Percentiles rank a stretch among this genome's conserved stretches.
phyloP scores from a whole-genome alignment of 2,888 invertebrate genomes.

The Callosobruchus maculatus region DNA sequence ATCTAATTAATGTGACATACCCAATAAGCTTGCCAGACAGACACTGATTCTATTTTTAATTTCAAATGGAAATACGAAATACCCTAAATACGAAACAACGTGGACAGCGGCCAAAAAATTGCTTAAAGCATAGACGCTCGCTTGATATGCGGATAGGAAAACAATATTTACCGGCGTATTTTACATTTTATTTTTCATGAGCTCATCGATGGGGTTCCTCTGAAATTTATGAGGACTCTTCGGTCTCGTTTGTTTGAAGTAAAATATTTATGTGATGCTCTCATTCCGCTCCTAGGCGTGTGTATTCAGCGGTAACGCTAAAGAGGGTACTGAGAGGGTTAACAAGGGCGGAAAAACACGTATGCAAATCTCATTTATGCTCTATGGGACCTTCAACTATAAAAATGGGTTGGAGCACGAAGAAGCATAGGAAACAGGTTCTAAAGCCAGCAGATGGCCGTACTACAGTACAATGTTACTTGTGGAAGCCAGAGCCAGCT shows the following conservation, averaged over 20 bases:
- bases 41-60: slow-evolving; percentile 23
- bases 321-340: not conserved
- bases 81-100: slow-evolving; percentile 16
- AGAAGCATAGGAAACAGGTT: too few species aligned
- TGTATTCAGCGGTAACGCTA: not conserved
- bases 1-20: not conserved
- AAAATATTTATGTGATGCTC: not conserved
- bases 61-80: slow-evolving; percentile 21
- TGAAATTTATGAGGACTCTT: not conserved
- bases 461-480: too few species aligned
- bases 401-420: too few species aligned
- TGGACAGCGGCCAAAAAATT: slow-evolving; percentile 19
- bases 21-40: slow-evolving; percentile 11
- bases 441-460: too few species aligned
- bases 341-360: too few species aligned
- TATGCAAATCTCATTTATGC: too few species aligned
- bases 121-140: slow-evolving; percentile 8
- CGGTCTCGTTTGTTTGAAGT: not conserved
- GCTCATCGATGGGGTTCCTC: not conserved
- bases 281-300: not conserved
- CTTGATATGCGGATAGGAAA: not conserved
- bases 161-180: not conserved
- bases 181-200: not conserved
- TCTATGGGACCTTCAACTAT: too few species aligned
- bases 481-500: too few species aligned